Base-by-base conservation (phyloP, 2,888 invertebrate species). In the Cecidostiba fungosa region DNA sequence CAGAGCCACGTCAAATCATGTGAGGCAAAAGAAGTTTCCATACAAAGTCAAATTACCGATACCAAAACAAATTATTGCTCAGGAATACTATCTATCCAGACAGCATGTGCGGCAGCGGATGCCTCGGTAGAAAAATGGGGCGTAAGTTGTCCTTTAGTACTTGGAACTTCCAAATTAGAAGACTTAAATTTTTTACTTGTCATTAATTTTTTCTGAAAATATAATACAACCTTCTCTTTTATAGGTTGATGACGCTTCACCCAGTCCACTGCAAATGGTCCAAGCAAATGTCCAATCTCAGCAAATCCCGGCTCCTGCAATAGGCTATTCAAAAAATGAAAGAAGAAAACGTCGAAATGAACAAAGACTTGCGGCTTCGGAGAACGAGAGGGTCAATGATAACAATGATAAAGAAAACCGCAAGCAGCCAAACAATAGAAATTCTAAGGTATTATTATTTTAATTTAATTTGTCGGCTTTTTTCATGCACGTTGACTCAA, bases 1-100 rank as follows among this genome's bases (percentile, higher is more conserved):
- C 26, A 84, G 84, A 39, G 62, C 32, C 84, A 84, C n/a, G 3
- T 78, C 1, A 62, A 12, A 14, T 23, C 26, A 1, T 84, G 84
- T 32, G n/a, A n/a, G n/a, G n/a, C n/a, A n/a, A n/a, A n/a, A n/a
- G n/a, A n/a, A n/a, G n/a, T n/a, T n/a, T n/a, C 59, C 70, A 29
- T 36, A n/a, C 72, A 3, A 47, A 78, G 32, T 4, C 72, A 73
- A 66, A 69, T 3, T 62, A 70, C 59, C 1, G 19, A 19, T 1
- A 19, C 0, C 3, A 2, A 1, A 19, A 3, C 3, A 50, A 4
- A 3, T 50, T 0, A 3, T 50, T 1, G 5, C 36, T 36, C 36
- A 36, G 19, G 16, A 50, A 50, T 14, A 50, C 1, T 50, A 50
- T 16, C 50, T 3, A 4, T 50, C 14, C 50, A 50, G 50, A 8